Evolutionary conservation across 1,140 invertebrate genomes (phyloP), one percentile per base, ranked within the genome.

Genomic region (Hypsibius dujardini): DNA sequence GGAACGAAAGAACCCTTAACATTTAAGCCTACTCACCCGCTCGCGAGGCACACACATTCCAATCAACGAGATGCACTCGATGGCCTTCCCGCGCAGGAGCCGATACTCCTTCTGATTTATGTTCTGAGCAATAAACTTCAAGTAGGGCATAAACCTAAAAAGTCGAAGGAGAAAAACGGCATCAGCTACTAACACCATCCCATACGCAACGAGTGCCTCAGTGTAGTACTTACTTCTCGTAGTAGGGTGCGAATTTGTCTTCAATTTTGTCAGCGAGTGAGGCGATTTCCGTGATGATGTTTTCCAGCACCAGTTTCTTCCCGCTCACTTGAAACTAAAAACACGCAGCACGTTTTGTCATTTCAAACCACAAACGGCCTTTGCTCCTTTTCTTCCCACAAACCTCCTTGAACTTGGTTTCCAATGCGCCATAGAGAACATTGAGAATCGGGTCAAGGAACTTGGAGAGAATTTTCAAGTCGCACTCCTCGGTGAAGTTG

Each of bases 401-500:
- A 75, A 87, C 85, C 82, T 94, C 92, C 78, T 92, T 90, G 76
- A 98, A 92, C 81, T 98, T 98, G 67, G 87, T 85, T 62, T 86
- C 90, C 1, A 99, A 82, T 74, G 98, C 92, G 1, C 84, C 83
- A 82, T 97, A 91, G 59, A 99, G 81, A 80, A 95, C 95, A 14
- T 80, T 81, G 86, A 97, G 95, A 72, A 99, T 88, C 12, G 84
- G 85, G 77, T 93, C 87, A 50, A 98, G 82, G 79, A 98, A 98
- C 72, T 86, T 86, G 45, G 87, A 87, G 46, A 99, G 82, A 73
- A 98, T 94, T 75, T 86, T 84, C 79, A 97, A 96, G 0, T 94
- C 92, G 81, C 95, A 98, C 78, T 97, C 94, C 83, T 98, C 95
- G 77, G 92, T 94, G 80, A 99, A 99, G 81, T 99, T 99, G 0